Base-by-base conservation (phyloP, 2,797 vertebrate genomes). In the Acanthurus lineatus region DNA sequence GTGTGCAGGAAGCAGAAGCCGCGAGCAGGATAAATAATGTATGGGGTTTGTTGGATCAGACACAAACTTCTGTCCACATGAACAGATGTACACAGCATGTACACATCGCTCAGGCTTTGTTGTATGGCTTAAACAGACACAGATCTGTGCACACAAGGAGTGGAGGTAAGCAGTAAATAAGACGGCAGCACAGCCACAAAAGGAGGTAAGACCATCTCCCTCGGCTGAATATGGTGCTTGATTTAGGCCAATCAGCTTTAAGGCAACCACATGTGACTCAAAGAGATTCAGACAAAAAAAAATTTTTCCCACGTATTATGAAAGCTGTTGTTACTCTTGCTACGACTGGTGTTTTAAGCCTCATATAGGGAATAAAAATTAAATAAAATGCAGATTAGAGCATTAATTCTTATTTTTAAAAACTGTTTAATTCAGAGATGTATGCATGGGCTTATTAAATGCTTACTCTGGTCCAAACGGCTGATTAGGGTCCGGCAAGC, bases 381-480 rank as follows among this genome's bases (percentile, higher is more conserved):
- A 38, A 25, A 42, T 5, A 14, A 63, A 61, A 52, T 3, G 4
- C 5, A 32, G 2, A 25, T n/a, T 1, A 45, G 16, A 3, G 17
- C 8, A 14, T 53, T 61, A 8, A 2, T 20, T 49, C 12, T 3
- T 16, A 14, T 14, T n/a, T n/a, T 63, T 57, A 12, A 54, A n/a
- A 59, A 7, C 14, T 7, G 4, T 20, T 42, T 6, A 0, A 19
- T 1, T 1, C 2, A 58, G 51, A 48, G 2, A 58, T 9, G 0
- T 22, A 2, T 52, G 32, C 38, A 32, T 32, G 28, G 28, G 56
- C 42, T 22, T 20, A n/a, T 48, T 15, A 47, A 62, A 54, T 28
- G 67, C 94, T 0, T 95, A 98, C 97, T 94, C 94, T 97, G 97
- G 81, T 98, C 97, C 28, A 98, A 94, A 9, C 96, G 95, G 89